Evolutionary conservation across 2,797 vertebrate genomes (phyloP).

Genomic region (Clarias laeviceps): DNA sequence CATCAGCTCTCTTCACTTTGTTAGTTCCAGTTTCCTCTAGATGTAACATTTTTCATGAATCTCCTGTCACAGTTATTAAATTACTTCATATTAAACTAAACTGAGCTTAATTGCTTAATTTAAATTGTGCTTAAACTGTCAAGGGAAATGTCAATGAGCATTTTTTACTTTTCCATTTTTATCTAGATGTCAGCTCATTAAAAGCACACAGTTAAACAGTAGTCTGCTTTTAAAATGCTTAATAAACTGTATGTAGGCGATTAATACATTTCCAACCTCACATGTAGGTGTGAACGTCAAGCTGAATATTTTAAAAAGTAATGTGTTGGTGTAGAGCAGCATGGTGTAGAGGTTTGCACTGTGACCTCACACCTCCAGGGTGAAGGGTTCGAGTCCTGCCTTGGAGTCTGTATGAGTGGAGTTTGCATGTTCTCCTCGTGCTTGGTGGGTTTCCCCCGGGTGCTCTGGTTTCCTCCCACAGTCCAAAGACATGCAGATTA

Average conservation of each 20-base stretch:
- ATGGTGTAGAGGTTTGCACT: too few species aligned
- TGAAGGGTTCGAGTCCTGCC: too few species aligned
- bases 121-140: background rate
- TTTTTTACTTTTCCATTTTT: background rate
- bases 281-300: background rate
- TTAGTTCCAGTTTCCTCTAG: background rate
- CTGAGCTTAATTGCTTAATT: background rate
- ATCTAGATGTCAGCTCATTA: background rate
- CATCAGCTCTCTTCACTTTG: background rate
- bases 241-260: background rate
- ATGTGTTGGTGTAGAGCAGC: background rate
- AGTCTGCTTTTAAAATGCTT: background rate
- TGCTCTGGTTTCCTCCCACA: too few species aligned
- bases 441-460: too few species aligned
- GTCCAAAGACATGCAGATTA: too few species aligned
- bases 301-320: background rate
- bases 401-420: too few species aligned
- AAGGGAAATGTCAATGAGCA: background rate
- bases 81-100: background rate
- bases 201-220: background rate
- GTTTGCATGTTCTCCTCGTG: too few species aligned
- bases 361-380: too few species aligned
- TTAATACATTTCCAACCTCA: conserved; percentile 1
- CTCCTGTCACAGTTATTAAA: background rate
- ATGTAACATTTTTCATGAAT: background rate